Base-by-base conservation (phyloP, 1,140 invertebrate genomes). In the Nylanderia fulva region DNA sequence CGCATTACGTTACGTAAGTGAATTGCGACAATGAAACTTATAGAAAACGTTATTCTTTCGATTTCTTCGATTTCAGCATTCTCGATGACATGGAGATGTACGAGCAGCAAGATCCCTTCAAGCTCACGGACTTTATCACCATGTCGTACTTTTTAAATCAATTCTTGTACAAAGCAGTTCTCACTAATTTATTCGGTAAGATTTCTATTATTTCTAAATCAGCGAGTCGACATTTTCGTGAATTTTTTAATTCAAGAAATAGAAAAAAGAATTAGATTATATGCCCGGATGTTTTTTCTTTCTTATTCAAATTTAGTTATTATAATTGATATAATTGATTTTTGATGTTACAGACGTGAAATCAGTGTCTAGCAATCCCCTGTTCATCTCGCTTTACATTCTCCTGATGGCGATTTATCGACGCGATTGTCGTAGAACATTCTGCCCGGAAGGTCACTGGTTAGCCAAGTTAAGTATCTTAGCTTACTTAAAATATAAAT, bases 31-130 rank as follows among this genome's bases (percentile, higher is more conserved):
- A 24, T 72, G 48, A 33, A 6, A 29, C 71, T 58, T 13, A 27
- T 29, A 42, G 1, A 4, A 36, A 0, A 39, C 2, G 21, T 0
- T 48, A 5, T 42, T 58, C 5, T 36, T 0, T 61, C 11, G 18
- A 68, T 79, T 86, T 89, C 69, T 48, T 11, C 85, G 90, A 48
- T 95, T 91, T 84, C 93, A 99, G 98, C 60, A 99, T 99, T 91
- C 95, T 99, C 74, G 99, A 99, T 94, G 99, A 99, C 93, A 97
- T 99, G 94, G 99, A 99, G 96, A 98, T 99, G 97, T 99, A 99
- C 93, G 99, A 99, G 91, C 97, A 99, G 90, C 98, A 99, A 94
- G 97, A 97, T 88, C 97, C 98, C 8, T 99, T 99, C 93, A 97
- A 96, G 90, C 93, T 99, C 6, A 95, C 96, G 66, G 98, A 99